Conservation (phyloP, 1,140 invertebrate species). For the Dendrolimus punctatus region DNA sequence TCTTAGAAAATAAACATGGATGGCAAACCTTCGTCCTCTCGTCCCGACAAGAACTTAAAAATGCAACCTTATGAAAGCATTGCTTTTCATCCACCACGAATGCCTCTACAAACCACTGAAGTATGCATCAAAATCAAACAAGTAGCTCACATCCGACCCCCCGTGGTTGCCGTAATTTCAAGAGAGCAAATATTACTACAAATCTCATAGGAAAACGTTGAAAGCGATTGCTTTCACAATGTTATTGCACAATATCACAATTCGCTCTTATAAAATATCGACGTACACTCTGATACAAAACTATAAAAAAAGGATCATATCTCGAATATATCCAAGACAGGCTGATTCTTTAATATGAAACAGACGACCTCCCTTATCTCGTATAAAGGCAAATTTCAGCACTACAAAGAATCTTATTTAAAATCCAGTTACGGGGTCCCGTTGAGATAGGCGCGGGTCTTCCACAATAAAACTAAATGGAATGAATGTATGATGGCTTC, state of each 20-base stretch:
- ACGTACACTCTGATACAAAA: constrained; percentile 28
- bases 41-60: too few relatives aligned
- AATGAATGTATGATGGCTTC: constrained; percentile 64
- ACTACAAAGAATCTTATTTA: constrained; percentile 64
- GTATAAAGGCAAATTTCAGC: constrained; percentile 53
- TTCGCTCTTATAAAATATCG: constrained; percentile 14
- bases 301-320: constrained; percentile 50
- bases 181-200: constrained; percentile 58
- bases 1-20: too few relatives aligned
- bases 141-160: constrained; percentile 32
- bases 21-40: too few relatives aligned
- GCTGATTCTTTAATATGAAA: constrained; percentile 51
- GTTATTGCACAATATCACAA: constrained; percentile 25
- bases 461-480: constrained; percentile 69
- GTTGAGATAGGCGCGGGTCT: constrained; percentile 60
- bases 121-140: constrained; percentile 67
- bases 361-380: constrained; percentile 67
- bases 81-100: constrained; percentile 36
- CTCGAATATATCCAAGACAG: constrained; percentile 34
- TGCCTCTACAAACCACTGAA: constrained; percentile 37
- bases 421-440: constrained; percentile 61
- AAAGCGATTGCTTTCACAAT: constrained; percentile 36
- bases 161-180: constrained; percentile 54
- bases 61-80: constrained; percentile 3
- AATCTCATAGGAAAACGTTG: constrained; percentile 43